Base-by-base conservation (phyloP, 2,888 invertebrate species). In the Drosophila antonietae region DNA sequence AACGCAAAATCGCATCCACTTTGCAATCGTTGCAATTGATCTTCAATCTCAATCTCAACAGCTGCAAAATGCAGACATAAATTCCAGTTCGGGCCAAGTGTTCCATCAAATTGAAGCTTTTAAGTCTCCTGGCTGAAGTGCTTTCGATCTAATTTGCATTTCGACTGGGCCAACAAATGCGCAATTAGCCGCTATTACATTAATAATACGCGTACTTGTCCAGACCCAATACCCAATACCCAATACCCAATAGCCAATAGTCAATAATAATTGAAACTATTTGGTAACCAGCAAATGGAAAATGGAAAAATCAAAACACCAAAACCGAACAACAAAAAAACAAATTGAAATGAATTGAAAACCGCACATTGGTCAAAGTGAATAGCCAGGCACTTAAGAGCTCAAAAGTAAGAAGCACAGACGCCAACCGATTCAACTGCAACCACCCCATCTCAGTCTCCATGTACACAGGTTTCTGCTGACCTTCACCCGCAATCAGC, bases 121-220 rank as follows among this genome's bases (percentile, higher is more conserved):
- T 88, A 88, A 88, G 88, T 66, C 83, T 67, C 35, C 61, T 18
- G 73, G 52, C 75, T 84, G 84, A 84, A 84, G 84, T 84, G 88
- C 78, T 67, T 80, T 63, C 57, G 80, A 65, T 84, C 84, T 88
- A 84, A 88, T 84, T 85, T 85, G 75, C 82, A 71, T 78, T 81
- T 75, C 62, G 75, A 49, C 69, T 61, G 69, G 73, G 65, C 68
- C 71, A 57, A 47, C 80, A 80, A 85, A 85, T 85, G 77, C 87
- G 81, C 89, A 87, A 85, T 85, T 88, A 88, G 89, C 87, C 87
- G 73, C 85, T 86, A 85, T 85, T 85, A 85, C 85, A 85, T 73
- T 88, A 85, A 85, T 88, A 85, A 86, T 88, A 83, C 81, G 73
- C 74, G 86, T 83, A 88, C 84, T 88, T 80, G 88, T 68, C 72